Evolutionary conservation across 37 sponge, comb jelly and placozoan genomes (phyloP).

Genomic region (Halisarca cf. caerulea): DNA sequence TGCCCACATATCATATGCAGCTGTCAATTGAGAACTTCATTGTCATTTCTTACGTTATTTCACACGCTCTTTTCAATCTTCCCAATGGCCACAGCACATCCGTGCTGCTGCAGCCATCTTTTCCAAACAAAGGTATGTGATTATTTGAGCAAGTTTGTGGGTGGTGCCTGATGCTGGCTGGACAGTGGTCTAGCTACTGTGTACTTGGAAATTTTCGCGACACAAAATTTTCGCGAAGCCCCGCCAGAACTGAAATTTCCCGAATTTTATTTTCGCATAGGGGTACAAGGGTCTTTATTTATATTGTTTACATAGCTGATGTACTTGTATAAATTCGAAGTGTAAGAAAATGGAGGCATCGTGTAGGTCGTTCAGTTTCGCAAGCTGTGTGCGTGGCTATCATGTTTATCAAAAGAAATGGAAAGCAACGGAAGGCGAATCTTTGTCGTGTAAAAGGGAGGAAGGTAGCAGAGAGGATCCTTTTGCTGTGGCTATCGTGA

Average conservation of each 20-base stretch:
- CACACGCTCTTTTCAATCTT: no score
- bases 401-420: slow-evolving; percentile 46
- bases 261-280: not conserved
- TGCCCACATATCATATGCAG: no score
- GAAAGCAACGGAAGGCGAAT: slow-evolving; percentile 28
- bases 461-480: slow-evolving; percentile 16
- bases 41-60: no score
- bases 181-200: no score
- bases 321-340: not conserved
- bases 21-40: no score
- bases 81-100: no score
- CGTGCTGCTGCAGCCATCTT: no score
- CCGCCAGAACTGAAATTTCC: not conserved
- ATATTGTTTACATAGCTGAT: not conserved
- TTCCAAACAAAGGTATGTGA: no score
- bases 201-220: no score
- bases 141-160: no score
- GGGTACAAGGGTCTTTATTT: not conserved
- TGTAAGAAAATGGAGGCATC: not conserved
- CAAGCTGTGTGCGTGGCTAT: slow-evolving; percentile 34
- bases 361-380: not conserved
- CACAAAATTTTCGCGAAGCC: no score
- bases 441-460: slow-evolving; percentile 30
- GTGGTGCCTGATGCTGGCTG: no score
- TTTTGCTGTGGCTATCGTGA: slow-evolving; percentile 44